Evolutionary conservation across 1,140 invertebrate species (phyloP).

Genomic region (Mamestra configurata): DNA sequence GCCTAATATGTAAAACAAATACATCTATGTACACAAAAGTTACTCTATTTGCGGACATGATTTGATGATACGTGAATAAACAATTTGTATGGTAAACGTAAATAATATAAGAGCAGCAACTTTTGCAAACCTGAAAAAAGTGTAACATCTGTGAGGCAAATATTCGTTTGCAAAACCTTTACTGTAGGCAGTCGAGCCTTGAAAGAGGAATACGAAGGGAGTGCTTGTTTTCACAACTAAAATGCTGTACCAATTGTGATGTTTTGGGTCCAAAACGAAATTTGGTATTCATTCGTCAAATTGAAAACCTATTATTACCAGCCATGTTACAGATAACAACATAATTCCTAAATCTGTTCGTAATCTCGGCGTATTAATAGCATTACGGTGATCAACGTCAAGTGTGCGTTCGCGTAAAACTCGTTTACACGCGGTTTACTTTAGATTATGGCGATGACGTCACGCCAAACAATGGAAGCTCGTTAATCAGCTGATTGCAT

Average conservation of each 20-base stretch:
- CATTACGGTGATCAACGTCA: background rate
- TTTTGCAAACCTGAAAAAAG: background rate
- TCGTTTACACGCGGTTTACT: background rate
- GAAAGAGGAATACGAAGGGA: no score
- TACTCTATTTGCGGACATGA: background rate
- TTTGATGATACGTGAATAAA: background rate
- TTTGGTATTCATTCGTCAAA: no score
- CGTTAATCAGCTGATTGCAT: background rate
- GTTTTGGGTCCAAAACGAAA: no score
- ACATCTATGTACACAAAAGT: background rate
- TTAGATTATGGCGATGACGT: conserved; percentile 3
- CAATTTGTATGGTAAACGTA: background rate
- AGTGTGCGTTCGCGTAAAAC: background rate
- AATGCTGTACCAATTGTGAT: no score
- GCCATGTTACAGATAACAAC: background rate
- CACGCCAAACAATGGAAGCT: conserved; percentile 17
- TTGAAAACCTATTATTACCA: no score
- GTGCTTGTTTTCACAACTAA: no score
- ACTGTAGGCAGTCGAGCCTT: no score
- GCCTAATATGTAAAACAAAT: no score
- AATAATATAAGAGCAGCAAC: background rate
- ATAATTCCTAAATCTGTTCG: conserved; percentile 8
- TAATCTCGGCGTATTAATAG: conserved; percentile 12
- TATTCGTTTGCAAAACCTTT: no score
- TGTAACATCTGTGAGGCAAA: background rate